phyloP scores from a whole-genome alignment of 2,113 vertebrate species.

The Xenopus borealis region DNA sequence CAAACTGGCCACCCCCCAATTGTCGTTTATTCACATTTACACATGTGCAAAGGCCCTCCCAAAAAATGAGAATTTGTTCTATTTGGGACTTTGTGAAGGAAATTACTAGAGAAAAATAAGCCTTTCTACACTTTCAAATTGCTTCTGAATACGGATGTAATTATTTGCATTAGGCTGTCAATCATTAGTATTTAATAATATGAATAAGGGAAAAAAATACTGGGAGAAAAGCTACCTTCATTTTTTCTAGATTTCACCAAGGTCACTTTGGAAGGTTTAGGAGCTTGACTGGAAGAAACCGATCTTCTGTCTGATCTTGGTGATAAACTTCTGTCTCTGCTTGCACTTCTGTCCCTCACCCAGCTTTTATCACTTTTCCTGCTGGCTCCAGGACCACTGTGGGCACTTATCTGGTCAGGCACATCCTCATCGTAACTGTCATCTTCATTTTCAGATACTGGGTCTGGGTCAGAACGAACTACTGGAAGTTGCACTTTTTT shows the following conservation, averaged over 20 bases:
- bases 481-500: slow-evolving; percentile 93
- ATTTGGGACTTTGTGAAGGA: too few relatives aligned
- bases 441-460: slow-evolving; percentile 87
- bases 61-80: too few relatives aligned
- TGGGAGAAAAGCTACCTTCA: slow-evolving; percentile 74
- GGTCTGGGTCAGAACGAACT: slow-evolving; percentile 81
- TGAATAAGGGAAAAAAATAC: too few relatives aligned
- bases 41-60: too few relatives aligned
- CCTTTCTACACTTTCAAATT: too few relatives aligned
- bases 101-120: too few relatives aligned
- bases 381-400: slow-evolving; percentile 66
- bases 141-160: too few relatives aligned
- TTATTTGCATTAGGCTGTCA: too few relatives aligned
- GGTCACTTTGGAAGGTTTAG: slow-evolving; percentile 92
- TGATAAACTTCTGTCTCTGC: slow-evolving; percentile 87
- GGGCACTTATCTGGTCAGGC: slow-evolving; percentile 73
- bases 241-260: slow-evolving; percentile 95
- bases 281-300: slow-evolving; percentile 83
- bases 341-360: slow-evolving; percentile 82
- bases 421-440: slow-evolving; percentile 93
- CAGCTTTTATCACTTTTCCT: slow-evolving; percentile 76
- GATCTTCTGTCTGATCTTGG: slow-evolving; percentile 88
- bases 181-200: too few relatives aligned
- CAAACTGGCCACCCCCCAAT: too few relatives aligned
- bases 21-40: too few relatives aligned